A percentile compares a stretch with the other conserved stretches of the same genome.
phyloP scores from a whole-genome alignment of 2,113 vertebrate species.

The Gambusia affinis region DNA sequence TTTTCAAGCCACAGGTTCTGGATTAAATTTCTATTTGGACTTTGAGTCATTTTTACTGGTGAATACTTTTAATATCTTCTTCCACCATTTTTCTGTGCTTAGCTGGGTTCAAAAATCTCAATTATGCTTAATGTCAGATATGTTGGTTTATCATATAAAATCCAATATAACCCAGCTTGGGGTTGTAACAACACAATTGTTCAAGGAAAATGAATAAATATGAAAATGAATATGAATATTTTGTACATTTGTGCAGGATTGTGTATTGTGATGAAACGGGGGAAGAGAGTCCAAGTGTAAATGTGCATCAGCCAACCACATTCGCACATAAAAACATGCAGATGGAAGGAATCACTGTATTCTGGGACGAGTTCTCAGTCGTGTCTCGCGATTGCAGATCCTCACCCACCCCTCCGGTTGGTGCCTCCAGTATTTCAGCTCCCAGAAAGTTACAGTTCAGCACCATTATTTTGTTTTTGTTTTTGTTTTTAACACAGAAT shows the following conservation, averaged over 20 bases:
- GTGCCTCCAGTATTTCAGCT: conserved; percentile 36
- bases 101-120: neutral
- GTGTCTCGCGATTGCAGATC: conserved; percentile 87
- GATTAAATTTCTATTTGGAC: too few species aligned
- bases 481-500: neutral
- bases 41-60: neutral
- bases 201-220: neutral
- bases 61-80: neutral
- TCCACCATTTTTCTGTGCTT: neutral
- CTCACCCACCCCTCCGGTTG: conserved; percentile 87
- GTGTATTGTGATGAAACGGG: conserved; percentile 93
- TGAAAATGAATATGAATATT: neutral
- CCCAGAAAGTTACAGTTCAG: neutral
- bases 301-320: conserved; percentile 93
- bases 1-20: too few species aligned
- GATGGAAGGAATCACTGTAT: conserved; percentile 89
- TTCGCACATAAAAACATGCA: conserved; percentile 94
- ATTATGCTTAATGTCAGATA: too few species aligned
- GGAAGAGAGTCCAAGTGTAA: conserved; percentile 89
- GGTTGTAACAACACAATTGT: neutral
- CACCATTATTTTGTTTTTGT: neutral
- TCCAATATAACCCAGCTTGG: too few species aligned
- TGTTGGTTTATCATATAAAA: too few species aligned
- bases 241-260: conserved; percentile 80
- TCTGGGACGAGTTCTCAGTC: conserved; percentile 96